Evolutionary conservation across 1,140 invertebrate species (phyloP).

Genomic region (Magallana angulata): DNA sequence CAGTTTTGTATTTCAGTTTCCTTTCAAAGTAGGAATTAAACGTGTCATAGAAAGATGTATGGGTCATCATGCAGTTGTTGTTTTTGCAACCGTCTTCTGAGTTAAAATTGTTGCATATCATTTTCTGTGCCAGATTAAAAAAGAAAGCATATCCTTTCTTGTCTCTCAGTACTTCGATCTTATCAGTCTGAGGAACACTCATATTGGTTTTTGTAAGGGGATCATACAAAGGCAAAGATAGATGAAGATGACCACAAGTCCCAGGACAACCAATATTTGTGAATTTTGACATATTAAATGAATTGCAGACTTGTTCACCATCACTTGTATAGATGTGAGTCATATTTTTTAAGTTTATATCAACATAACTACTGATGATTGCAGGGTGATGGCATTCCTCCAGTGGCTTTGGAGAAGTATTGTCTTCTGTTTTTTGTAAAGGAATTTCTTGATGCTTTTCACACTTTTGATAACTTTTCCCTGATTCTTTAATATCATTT

Average conservation of each 20-base stretch:
- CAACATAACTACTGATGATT: not conserved
- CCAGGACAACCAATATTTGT: not conserved
- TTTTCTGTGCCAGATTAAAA: conserved; percentile 17
- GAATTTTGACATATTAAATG: conserved; percentile 16
- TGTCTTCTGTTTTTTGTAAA: too few species aligned
- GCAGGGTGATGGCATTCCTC: not conserved
- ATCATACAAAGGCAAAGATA: not conserved
- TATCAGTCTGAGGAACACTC: not conserved
- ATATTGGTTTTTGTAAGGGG: not conserved
- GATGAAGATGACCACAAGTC: not conserved
- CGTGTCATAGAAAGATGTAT: not conserved
- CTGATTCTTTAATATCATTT: too few species aligned
- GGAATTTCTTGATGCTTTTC: too few species aligned
- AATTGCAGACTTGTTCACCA: conserved; percentile 12
- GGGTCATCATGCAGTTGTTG: not conserved
- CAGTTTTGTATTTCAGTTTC: not conserved
- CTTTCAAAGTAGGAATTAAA: not conserved
- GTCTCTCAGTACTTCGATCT: conserved; percentile 8
- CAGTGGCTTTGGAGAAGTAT: too few species aligned
- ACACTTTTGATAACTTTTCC: too few species aligned
- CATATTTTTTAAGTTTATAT: conserved; percentile 18
- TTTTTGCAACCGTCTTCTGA: conserved; percentile 2
- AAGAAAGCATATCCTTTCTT: conserved; percentile 2
- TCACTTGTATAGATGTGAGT: conserved; percentile 6
- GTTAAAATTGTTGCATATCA: conserved; percentile 24